Evolutionary conservation across 1,140 invertebrate species (phyloP).

Genomic region (Globodera rostochiensis): DNA sequence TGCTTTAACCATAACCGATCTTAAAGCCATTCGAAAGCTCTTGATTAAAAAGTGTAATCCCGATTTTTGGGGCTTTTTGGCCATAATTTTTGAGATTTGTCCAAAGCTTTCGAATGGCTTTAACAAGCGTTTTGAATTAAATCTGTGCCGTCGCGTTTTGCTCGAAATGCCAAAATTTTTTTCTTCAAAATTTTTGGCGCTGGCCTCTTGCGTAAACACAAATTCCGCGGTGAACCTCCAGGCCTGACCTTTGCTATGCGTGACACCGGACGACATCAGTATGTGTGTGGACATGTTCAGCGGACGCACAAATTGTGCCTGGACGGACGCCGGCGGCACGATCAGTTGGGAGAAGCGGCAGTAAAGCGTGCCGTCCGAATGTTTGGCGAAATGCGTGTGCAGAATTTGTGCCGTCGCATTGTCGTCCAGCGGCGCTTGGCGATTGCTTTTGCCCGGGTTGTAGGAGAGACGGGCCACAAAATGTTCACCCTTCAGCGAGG

Average conservation of each 20-base stretch:
- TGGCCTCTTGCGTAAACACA: too few species aligned
- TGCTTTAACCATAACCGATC: too few species aligned
- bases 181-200: too few species aligned
- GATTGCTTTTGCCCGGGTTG: conserved; percentile 37
- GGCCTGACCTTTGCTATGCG: conserved; percentile 19
- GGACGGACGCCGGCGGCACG: conserved; percentile 1
- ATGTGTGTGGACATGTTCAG: conserved; percentile 21
- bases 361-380: conserved; percentile 27
- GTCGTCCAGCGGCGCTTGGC: conserved; percentile 22
- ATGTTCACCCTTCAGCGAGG: conserved; percentile 22
- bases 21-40: too few species aligned
- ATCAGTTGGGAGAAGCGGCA: conserved; percentile 34
- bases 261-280: conserved; percentile 25
- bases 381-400: conserved; percentile 12
- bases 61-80: neutral
- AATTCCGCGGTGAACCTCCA: too few species aligned
- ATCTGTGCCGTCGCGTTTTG: too few species aligned
- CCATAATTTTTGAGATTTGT: neutral
- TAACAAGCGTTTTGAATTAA: too few species aligned
- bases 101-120: neutral
- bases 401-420: conserved; percentile 14
- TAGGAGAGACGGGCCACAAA: conserved; percentile 31
- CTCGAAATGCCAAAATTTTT: too few species aligned
- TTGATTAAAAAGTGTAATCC: too few species aligned
- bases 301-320: conserved; percentile 28